Conservation (phyloP, 37 sponge, comb jelly and placozoan genomes). For the Geodia barretti region DNA sequence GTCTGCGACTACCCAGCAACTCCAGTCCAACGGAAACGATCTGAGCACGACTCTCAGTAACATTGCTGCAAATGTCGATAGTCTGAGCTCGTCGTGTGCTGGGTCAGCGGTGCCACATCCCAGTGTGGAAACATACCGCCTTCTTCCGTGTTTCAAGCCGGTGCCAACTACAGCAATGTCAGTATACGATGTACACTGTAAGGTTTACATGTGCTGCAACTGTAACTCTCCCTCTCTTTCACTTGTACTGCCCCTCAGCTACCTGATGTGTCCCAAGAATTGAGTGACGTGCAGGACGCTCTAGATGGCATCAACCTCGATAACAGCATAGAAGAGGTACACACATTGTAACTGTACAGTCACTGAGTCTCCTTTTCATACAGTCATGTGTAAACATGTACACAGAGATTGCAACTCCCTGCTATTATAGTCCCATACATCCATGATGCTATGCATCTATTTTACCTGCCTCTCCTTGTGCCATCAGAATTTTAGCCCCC, state of each 20-base stretch:
- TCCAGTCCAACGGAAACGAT: background rate
- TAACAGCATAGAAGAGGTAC: background rate
- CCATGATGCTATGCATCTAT: background rate
- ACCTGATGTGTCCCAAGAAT: constrained; percentile 10
- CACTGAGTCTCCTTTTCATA: too few species aligned
- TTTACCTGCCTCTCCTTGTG: too few species aligned
- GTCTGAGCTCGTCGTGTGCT: background rate
- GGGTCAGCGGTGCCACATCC: background rate
- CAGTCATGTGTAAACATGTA: too few species aligned
- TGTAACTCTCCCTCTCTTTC: background rate
- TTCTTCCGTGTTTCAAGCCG: background rate
- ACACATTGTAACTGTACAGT: too few species aligned
- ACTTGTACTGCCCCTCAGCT: constrained; percentile 4
- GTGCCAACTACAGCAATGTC: constrained; percentile 19
- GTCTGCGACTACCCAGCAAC: background rate
- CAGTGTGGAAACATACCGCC: background rate
- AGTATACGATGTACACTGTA: background rate
- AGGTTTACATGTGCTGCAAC: too few species aligned
- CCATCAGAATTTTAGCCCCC: too few species aligned
- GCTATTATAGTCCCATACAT: background rate
- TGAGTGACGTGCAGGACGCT: background rate
- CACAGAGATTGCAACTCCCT: too few species aligned
- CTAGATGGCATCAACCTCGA: background rate
- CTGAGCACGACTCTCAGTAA: background rate
- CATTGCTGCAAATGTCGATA: background rate